Conservation (phyloP, 2,797 vertebrate species). For the Ctenopoma multispine region DNA sequence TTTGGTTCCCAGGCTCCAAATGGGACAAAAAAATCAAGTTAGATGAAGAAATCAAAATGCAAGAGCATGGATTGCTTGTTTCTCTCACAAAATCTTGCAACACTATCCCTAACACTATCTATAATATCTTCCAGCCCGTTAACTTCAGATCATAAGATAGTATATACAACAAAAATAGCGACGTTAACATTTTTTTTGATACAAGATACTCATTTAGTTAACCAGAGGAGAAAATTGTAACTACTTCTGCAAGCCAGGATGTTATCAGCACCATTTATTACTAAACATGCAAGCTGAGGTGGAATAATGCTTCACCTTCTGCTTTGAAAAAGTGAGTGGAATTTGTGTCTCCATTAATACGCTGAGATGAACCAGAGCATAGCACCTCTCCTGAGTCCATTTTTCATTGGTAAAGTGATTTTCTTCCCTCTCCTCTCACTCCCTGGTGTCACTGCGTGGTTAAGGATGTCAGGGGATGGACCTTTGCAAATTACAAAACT, state of each 20-base stretch:
- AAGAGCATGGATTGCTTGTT: too few relatives aligned
- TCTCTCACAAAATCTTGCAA: neutral
- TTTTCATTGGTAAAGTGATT: constrained; percentile 73
- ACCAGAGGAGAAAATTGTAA: constrained; percentile 39
- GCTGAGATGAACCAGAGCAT: constrained; percentile 63
- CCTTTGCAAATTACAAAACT: constrained; percentile 49
- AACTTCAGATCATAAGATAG: constrained; percentile 28
- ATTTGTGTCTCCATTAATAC: constrained; percentile 70
- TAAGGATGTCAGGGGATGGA: constrained; percentile 44
- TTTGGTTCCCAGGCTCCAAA: too few relatives aligned
- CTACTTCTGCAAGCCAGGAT: constrained; percentile 16
- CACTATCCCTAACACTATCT: too few relatives aligned
- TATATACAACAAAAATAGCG: constrained; percentile 19
- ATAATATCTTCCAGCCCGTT: constrained; percentile 16
- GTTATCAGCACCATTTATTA: constrained; percentile 65
- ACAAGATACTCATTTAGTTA: constrained; percentile 37
- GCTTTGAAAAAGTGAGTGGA: constrained; percentile 58
- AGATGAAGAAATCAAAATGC: too few relatives aligned
- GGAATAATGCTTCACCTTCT: constrained; percentile 63
- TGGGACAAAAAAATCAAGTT: too few relatives aligned
- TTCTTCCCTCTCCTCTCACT: constrained; percentile 42
- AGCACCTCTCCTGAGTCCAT: constrained; percentile 60
- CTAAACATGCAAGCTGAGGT: constrained; percentile 44
- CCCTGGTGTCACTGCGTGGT: constrained; percentile 51
- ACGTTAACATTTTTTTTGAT: constrained; percentile 35